These are phyloP conservation scores for Carabus problematicus DNA, from an alignment of 2,888 invertebrate species.

Conservation along the genomic window DNA sequence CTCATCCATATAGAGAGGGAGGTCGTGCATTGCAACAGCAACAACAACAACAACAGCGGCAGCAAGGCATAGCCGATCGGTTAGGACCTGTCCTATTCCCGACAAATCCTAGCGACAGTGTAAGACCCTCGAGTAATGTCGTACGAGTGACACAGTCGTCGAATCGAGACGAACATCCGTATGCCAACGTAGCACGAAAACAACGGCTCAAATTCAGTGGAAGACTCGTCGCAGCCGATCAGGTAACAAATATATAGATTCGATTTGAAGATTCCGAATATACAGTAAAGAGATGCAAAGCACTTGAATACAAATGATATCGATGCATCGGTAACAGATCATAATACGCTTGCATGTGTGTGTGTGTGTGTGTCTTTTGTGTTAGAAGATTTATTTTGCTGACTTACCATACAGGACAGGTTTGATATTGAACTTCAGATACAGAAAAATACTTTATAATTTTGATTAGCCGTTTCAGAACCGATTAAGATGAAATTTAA, in stretches of 20 bases:
- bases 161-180: constrained; percentile 47
- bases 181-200: constrained; percentile 52
- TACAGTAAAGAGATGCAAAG: too few species aligned
- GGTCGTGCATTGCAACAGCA: constrained; percentile 10
- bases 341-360: background rate
- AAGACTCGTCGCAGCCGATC: constrained; percentile 44
- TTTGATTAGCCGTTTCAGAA: too few species aligned
- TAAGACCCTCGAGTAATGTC: constrained; percentile 21
- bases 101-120: constrained; percentile 45
- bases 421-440: too few species aligned
- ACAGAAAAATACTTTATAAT: too few species aligned
- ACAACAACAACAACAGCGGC: background rate
- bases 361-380: background rate
- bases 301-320: too few species aligned
- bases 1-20: constrained; percentile 53
- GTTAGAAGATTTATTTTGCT: too few species aligned
- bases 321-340: background rate
- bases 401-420: too few species aligned
- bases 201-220: constrained; percentile 49
- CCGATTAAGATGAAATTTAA: too few species aligned
- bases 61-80: background rate
- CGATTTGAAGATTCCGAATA: too few species aligned
- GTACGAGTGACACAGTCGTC: background rate
- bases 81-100: constrained; percentile 48
- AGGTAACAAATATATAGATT: constrained; percentile 40